These are phyloP conservation scores for Piaya cayana DNA, from an alignment of 2,113 vertebrate species.

Conservation along the genomic window DNA sequence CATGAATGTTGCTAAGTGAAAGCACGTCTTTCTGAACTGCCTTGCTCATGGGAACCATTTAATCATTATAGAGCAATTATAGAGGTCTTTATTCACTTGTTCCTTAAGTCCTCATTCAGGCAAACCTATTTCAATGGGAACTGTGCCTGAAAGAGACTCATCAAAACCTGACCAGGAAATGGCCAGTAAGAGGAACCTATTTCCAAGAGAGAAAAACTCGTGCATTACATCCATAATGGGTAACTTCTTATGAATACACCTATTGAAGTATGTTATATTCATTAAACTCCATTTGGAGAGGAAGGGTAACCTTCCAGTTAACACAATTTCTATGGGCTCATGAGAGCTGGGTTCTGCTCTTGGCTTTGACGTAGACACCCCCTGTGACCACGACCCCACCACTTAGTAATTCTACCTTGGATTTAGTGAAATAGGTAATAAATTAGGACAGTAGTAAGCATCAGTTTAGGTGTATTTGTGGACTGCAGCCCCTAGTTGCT, in stretches of 20 bases:
- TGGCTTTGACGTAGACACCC: not conserved
- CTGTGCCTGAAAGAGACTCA: constrained; percentile 65
- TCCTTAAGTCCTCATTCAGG: constrained; percentile 66
- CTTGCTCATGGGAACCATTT: constrained; percentile 70
- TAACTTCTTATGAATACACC: constrained; percentile 59
- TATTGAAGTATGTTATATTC: constrained; percentile 65
- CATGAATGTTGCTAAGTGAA: constrained; percentile 60
- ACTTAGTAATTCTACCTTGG: not conserved
- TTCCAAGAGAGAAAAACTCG: constrained; percentile 70
- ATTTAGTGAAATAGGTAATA: not conserved
- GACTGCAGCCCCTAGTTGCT: not conserved
- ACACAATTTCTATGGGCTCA: constrained; percentile 8
- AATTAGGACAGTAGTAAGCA: not conserved
- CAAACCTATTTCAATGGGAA: constrained; percentile 65
- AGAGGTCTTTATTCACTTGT: constrained; percentile 67
- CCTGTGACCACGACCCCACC: not conserved
- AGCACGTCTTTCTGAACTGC: constrained; percentile 64
- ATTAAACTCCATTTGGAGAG: constrained; percentile 59
- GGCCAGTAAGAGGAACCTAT: constrained; percentile 62
- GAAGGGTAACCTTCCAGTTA: constrained; percentile 65
- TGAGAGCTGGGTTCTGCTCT: not conserved
- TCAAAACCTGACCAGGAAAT: constrained; percentile 71
- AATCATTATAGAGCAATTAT: constrained; percentile 70
- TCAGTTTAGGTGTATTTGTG: not conserved
- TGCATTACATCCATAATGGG: constrained; percentile 63